Evolutionary conservation across 2,888 invertebrate genomes (phyloP).

Genomic region (Emmelina monodactyla): DNA sequence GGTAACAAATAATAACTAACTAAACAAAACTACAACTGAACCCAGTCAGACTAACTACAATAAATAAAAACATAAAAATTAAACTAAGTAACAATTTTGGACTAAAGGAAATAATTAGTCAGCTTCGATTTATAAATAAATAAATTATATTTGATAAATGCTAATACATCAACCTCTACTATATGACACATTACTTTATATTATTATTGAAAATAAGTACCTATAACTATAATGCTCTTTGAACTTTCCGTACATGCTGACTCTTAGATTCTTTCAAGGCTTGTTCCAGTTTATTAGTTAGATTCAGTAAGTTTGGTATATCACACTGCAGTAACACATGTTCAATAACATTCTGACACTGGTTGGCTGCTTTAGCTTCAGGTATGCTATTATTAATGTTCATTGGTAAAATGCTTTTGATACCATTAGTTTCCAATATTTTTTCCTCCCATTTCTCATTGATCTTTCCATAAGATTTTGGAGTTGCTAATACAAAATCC

Average conservation of each 20-base stretch:
- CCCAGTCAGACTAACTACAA: no score
- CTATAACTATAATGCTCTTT: conserved; percentile 52
- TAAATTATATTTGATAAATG: no score
- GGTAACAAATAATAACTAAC: no score
- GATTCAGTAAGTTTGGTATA: conserved; percentile 60
- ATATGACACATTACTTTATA: no score
- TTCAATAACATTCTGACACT: conserved; percentile 44
- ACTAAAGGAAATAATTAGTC: no score
- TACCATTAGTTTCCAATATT: conserved; percentile 8
- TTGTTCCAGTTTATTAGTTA: conserved; percentile 61
- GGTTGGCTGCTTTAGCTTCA: conserved; percentile 46
- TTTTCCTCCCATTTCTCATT: conserved; percentile 16
- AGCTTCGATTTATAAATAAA: no score
- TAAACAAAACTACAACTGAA: no score
- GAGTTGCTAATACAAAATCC: conserved; percentile 41
- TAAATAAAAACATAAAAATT: no score
- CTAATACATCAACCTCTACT: no score
- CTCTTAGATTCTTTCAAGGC: conserved; percentile 66
- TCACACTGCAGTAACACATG: conserved; percentile 60
- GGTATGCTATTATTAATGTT: conserved; percentile 32
- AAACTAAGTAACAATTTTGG: no score
- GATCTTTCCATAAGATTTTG: conserved; percentile 35
- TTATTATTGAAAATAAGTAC: no score
- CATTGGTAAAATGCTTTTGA: conserved; percentile 18
- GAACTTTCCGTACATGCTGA: conserved; percentile 63